Evolutionary conservation across 2,888 invertebrate species (phyloP).

Genomic region (Bombylius discolor): DNA sequence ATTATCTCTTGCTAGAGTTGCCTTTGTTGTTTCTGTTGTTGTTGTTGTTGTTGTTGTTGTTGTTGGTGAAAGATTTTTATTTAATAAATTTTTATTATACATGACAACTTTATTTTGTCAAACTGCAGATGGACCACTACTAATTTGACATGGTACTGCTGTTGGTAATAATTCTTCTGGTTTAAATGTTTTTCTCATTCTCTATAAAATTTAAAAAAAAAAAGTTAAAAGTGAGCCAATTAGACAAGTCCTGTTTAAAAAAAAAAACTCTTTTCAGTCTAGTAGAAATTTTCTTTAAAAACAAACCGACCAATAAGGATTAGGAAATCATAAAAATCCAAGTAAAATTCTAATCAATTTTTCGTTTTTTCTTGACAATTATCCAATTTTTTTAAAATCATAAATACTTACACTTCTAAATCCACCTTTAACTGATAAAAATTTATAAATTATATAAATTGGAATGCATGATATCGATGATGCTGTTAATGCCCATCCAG

Average conservation of each 20-base stretch:
- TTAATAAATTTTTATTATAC: too few species aligned
- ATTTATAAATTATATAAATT: conserved; percentile 66
- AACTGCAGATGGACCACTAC: conserved; percentile 30
- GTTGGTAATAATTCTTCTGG: conserved; percentile 27
- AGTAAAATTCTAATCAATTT: too few species aligned
- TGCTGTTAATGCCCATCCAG: conserved; percentile 71
- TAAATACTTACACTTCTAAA: conserved; percentile 35
- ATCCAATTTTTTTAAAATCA: not conserved
- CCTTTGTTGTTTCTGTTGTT: not conserved
- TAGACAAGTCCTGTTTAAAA: too few species aligned
- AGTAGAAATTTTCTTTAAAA: too few species aligned
- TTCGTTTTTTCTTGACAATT: too few species aligned
- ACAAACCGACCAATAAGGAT: too few species aligned
- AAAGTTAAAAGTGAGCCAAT: too few species aligned
- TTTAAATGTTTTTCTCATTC: conserved; percentile 23
- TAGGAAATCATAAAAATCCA: too few species aligned
- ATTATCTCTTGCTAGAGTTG: not conserved
- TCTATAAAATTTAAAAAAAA: too few species aligned
- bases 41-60: conserved; percentile 9
- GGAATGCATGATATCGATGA: conserved; percentile 81
- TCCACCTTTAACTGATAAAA: conserved; percentile 53
- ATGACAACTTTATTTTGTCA: conserved; percentile 27
- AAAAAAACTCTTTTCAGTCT: too few species aligned
- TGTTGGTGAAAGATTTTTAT: conserved; percentile 13
- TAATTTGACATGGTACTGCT: conserved; percentile 33